Percentiles rank a stretch among this genome's conserved stretches.
These are phyloP conservation scores for Mycetomoellerius zeteki DNA, from an alignment of 1,140 invertebrate species.

Conservation along the genomic window DNA sequence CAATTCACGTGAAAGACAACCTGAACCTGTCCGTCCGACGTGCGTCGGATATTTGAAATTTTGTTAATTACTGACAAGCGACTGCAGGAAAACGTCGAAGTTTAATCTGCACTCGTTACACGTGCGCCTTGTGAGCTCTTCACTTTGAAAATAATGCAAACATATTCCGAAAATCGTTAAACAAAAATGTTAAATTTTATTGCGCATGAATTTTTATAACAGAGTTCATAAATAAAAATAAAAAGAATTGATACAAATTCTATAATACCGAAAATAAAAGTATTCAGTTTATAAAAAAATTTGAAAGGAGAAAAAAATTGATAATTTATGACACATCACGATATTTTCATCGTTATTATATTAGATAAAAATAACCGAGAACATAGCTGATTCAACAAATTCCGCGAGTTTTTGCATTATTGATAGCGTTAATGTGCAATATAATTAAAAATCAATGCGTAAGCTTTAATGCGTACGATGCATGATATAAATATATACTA, in stretches of 20 bases:
- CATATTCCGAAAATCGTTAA: slow-evolving; percentile 2
- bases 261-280: not conserved
- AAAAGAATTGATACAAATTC: not conserved
- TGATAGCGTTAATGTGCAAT: slow-evolving; percentile 28
- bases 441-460: slow-evolving; percentile 54
- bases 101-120: not conserved
- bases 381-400: not conserved
- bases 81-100: not conserved
- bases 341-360: not conserved
- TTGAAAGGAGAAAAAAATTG: not conserved
- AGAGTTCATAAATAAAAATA: not conserved
- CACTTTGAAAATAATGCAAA: not conserved
- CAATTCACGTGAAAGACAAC: not conserved
- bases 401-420: slow-evolving; percentile 16
- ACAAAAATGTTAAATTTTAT: not conserved
- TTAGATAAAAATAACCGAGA: not conserved
- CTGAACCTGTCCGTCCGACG: not conserved
- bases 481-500: slow-evolving; percentile 28
- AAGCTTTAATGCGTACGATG: slow-evolving; percentile 15
- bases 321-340: not conserved
- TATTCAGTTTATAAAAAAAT: not conserved
- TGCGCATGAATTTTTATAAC: not conserved
- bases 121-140: not conserved
- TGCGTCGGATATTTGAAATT: slow-evolving; percentile 1
- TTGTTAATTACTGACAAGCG: not conserved